Percentiles rank a stretch among this genome's conserved stretches.
Evolutionary conservation across 2,888 invertebrate genomes (phyloP).

Genomic region (Leptopilina drosophilae): DNA sequence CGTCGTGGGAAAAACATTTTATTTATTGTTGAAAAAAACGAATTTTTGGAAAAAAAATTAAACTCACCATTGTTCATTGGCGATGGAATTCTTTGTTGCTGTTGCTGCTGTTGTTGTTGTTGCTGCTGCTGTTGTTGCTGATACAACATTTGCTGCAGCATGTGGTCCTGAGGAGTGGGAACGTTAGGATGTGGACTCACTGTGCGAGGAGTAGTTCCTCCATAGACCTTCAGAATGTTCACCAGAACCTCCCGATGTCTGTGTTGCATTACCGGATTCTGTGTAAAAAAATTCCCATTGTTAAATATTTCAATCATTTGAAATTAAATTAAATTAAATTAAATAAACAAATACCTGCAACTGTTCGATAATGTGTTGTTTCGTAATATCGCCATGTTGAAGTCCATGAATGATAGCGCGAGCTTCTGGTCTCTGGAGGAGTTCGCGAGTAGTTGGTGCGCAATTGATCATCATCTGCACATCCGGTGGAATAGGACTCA

Average conservation of each 20-base stretch:
- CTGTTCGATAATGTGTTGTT: constrained; percentile 87
- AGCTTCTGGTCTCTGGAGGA: constrained; percentile 86
- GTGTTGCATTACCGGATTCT: constrained; percentile 85
- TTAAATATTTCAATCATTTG: too few species aligned
- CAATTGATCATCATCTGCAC: constrained; percentile 78
- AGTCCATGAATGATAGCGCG: constrained; percentile 88
- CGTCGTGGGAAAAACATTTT: too few species aligned
- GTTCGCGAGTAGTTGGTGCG: constrained; percentile 80
- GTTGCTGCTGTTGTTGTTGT: constrained; percentile 75
- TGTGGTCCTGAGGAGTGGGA: constrained; percentile 73
- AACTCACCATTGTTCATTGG: constrained; percentile 74
- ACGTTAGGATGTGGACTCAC: constrained; percentile 76
- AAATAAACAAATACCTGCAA: constrained; percentile 76
- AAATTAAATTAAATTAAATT: not conserved
- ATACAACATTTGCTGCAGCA: constrained; percentile 77
- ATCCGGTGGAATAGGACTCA: constrained; percentile 76
- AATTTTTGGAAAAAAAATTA: not conserved
- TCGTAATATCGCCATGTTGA: constrained; percentile 87
- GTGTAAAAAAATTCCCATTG: constrained; percentile 31
- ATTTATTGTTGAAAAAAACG: too few species aligned
- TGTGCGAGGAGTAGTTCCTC: constrained; percentile 72
- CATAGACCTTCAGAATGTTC: constrained; percentile 82
- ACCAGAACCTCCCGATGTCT: constrained; percentile 85
- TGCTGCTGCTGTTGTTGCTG: constrained; percentile 76
- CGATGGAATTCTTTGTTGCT: constrained; percentile 75